Evolutionary conservation across 1,140 invertebrate species (phyloP).

Genomic region (Neuroterus valhalla): DNA sequence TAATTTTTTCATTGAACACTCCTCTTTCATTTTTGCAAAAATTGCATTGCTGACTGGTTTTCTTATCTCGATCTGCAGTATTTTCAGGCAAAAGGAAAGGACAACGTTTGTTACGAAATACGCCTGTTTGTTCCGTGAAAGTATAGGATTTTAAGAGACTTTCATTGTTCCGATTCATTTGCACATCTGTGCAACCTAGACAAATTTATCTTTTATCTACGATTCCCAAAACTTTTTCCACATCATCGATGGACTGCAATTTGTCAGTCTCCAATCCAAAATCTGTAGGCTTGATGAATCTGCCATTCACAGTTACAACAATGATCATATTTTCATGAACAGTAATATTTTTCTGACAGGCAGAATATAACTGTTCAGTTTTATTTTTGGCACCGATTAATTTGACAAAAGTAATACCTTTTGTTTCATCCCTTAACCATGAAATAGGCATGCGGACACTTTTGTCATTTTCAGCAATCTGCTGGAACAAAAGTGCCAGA

Average conservation of each 20-base stretch:
- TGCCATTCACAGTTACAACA: neutral
- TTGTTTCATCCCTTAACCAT: neutral
- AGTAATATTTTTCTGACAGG: neutral
- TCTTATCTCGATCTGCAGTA: neutral
- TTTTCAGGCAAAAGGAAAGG: neutral
- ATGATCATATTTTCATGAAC: neutral
- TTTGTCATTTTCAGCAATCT: conserved; percentile 5
- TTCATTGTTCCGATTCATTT: neutral
- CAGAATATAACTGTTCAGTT: neutral
- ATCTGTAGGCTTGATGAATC: neutral
- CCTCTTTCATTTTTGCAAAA: too few species aligned
- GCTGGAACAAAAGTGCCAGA: neutral
- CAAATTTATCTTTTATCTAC: too few species aligned
- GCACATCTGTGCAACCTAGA: neutral
- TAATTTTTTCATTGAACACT: neutral
- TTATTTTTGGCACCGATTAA: neutral
- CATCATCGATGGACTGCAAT: too few species aligned
- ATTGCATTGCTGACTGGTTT: too few species aligned
- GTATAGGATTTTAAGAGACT: neutral
- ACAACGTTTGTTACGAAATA: neutral
- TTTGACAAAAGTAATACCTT: neutral
- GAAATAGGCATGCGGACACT: neutral
- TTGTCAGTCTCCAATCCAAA: too few species aligned
- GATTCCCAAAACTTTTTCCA: too few species aligned
- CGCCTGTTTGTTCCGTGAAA: neutral